These are phyloP conservation scores for Lycaena phlaeas DNA, from an alignment of 2,888 invertebrate genomes.

Conservation along the genomic window DNA sequence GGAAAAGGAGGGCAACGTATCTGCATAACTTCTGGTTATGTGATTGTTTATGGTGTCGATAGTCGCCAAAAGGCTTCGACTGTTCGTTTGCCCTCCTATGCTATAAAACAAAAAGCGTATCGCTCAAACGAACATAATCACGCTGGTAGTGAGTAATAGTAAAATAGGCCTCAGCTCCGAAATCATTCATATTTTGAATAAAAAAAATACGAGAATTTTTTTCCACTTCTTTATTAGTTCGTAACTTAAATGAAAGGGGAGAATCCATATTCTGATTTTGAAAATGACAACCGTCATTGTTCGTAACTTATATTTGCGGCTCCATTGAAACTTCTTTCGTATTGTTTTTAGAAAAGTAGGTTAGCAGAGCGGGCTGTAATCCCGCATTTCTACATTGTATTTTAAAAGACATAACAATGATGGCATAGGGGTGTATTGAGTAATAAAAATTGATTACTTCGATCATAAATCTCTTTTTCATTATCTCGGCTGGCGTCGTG, in stretches of 20 bases:
- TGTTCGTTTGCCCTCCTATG: too few relatives aligned
- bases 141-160: neutral
- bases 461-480: slow-evolving; percentile 72
- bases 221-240: neutral
- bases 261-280: neutral
- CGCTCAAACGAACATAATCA: neutral
- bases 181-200: neutral
- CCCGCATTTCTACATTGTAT: neutral
- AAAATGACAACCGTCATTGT: neutral
- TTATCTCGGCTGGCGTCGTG: slow-evolving; percentile 51
- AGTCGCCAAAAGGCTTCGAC: too few relatives aligned
- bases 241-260: slow-evolving; percentile 5
- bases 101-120: too few relatives aligned
- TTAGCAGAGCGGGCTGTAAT: neutral
- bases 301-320: slow-evolving; percentile 1
- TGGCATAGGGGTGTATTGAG: slow-evolving; percentile 39
- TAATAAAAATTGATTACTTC: slow-evolving; percentile 69
- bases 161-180: neutral
- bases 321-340: slow-evolving; percentile 2
- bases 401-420: neutral
- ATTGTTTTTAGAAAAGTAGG: slow-evolving; percentile 7
- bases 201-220: too few relatives aligned
- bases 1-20: too few relatives aligned
- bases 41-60: too few relatives aligned
- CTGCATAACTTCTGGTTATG: too few relatives aligned